Percentiles rank a stretch among this genome's conserved stretches.
phyloP scores from a whole-genome alignment of 2,888 invertebrate genomes.

The Macaria liturata region DNA sequence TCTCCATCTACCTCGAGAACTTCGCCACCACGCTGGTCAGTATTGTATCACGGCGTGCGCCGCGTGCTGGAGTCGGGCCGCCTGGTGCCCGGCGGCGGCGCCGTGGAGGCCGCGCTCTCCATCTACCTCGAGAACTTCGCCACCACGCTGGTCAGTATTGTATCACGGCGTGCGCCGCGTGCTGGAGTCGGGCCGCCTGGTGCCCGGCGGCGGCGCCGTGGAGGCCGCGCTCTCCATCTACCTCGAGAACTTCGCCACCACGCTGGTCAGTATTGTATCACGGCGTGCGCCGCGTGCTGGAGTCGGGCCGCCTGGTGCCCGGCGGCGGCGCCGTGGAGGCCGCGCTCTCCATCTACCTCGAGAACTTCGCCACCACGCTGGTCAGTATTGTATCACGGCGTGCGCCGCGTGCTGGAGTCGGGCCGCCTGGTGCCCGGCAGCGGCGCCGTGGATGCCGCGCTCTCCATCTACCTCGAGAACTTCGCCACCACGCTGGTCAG shows the following conservation, averaged over 20 bases:
- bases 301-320: too few relatives aligned
- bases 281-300: too few relatives aligned
- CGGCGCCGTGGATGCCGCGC: conserved; percentile 97
- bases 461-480: conserved; percentile 99
- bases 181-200: conserved; percentile 96
- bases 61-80: too few relatives aligned
- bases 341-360: too few relatives aligned
- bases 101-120: too few relatives aligned
- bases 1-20: conserved; percentile 99
- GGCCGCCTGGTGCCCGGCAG: conserved; percentile 97
- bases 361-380: too few relatives aligned
- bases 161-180: conserved; percentile 98
- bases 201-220: conserved; percentile 98
- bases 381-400: too few relatives aligned
- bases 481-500: conserved; percentile 98
- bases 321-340: too few relatives aligned
- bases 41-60: too few relatives aligned
- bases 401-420: conserved; percentile 98
- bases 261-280: conserved; percentile 93
- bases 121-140: too few relatives aligned
- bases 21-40: conserved; percentile 98
- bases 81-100: too few relatives aligned
- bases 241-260: conserved; percentile 99
- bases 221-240: conserved; percentile 98
- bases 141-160: too few relatives aligned